Evolutionary conservation across 2,888 invertebrate genomes (phyloP), one percentile per base, ranked within the genome.

Genomic region (Theretra japonica): DNA sequence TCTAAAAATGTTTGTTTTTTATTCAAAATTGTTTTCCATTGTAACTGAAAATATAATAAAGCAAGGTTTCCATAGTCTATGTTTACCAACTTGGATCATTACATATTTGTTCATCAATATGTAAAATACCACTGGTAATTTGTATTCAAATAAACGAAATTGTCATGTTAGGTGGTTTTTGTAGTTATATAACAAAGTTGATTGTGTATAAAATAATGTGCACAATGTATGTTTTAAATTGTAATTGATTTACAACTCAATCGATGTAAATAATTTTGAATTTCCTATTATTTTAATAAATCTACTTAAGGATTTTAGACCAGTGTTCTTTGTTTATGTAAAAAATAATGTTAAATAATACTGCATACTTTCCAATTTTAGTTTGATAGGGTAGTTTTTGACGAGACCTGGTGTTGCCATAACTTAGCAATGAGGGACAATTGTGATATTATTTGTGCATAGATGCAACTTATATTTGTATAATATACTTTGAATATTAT

Each of bases 391-490:
- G n/a, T 53, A 53, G 53, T 41, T 41, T 41, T 23, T 65, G 65
- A 48, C 65, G 23, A 53, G 1, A n/a, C 15, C n/a, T 48, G 17
- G 41, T 48, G 15, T 65, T 41, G 23, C 48, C 28, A 28, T 59
- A 30, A 1, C 1, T 41, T 15, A 4, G 19, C n/a, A 21, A 5
- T 21, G 62, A 41, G 21, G 23, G 23, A 41, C 41, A 41, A 65
- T 21, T 65, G 48, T 65, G 17, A 23, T 65, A 17, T 41, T 41
- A 65, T 33, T 6, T 21, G 17, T 48, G 23, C 41, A 48, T 19
- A 17, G 11, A 21, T 62, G 41, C 41, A 65, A 65, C 41, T 48
- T 21, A 60, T 48, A 48, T 65, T 25, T 65, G 41, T 65, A 65
- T 53, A 48, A 23, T 21, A 48, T 41, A 48, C 11, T 15, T 5